Base-by-base conservation (phyloP, 2,888 invertebrate genomes). In the Agrochola circellaris region DNA sequence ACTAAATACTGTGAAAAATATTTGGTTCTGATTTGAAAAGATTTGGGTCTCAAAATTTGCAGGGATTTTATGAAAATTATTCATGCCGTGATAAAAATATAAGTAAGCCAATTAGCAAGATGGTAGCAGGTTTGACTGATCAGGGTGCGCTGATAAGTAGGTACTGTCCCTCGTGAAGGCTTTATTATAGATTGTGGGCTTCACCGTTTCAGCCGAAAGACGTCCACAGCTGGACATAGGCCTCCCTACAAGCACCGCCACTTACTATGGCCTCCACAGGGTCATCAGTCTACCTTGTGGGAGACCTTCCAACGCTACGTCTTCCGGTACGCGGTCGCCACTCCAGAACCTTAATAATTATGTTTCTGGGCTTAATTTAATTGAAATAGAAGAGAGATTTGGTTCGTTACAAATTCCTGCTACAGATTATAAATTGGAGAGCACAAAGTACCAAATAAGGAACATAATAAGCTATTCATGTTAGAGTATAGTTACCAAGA, bases 381-480 rank as follows among this genome's bases (percentile, higher is more conserved):
- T 23, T 72, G 1, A 34, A 34, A 34, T 34, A 30, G 15, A 58
- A 23, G 8, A 62, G 11, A 20, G 0, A n/a, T 30, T 67, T 58
- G 4, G 6, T 17, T 2, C 0, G 11, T 48, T 67, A 11, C 34
- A 51, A n/a, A 58, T 20, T 51, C n/a, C 48, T 69, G 4, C 9
- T 34, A 23, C 20, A 42, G 3, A 42, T 42, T n/a, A 1, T 79
- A 51, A 60, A 60, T 61, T 61, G 2, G 34, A 61, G 17, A 45
- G 15, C 17, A 42, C 48, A 17, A 17, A 26, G 30, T 30, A 26
- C 38, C 61, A 38, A 79, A 62, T 62, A 56, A 34, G 48, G 45
- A 48, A 58, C 38, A 60, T 65, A 34, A 80, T 60, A 60, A 58
- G 34, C 51, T 62, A 67, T 68, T 82, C 45, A 48, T 26, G n/a